These are phyloP conservation scores for Peucedramus taeniatus DNA, from an alignment of 2,113 vertebrate genomes.

Conservation along the genomic window DNA sequence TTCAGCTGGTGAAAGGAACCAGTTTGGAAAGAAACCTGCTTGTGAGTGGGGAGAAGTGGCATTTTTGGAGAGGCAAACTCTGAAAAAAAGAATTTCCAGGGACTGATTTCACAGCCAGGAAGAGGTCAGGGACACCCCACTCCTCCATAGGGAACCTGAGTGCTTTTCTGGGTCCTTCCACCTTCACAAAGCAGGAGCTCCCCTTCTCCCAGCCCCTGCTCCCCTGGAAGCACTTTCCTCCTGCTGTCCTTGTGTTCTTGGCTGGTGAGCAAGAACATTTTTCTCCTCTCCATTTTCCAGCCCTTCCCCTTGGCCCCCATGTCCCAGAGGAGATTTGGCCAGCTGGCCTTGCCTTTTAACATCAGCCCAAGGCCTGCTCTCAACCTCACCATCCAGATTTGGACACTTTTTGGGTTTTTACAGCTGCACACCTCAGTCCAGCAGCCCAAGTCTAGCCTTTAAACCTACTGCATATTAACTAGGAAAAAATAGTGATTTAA, in stretches of 20 bases:
- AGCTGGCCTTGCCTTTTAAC: fast-evolving
- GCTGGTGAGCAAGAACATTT: neutral
- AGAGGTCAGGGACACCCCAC: neutral
- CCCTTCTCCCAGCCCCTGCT: neutral
- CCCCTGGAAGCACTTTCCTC: neutral
- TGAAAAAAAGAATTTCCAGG: neutral
- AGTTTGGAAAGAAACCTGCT: neutral
- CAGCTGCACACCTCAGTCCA: neutral
- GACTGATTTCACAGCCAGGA: neutral
- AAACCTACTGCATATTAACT: neutral
- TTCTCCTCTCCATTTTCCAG: neutral
- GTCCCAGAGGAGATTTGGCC: neutral
- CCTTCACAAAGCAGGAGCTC: neutral
- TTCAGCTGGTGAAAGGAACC: neutral
- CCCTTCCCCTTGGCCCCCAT: neutral
- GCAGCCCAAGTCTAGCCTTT: neutral
- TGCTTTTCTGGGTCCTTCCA: neutral
- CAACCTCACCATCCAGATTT: neutral
- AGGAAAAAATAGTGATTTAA: neutral
- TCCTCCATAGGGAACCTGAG: neutral
- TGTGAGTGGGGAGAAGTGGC: neutral
- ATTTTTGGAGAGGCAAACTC: neutral
- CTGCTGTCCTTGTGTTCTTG: neutral
- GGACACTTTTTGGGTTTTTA: neutral
- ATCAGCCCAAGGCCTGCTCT: neutral